Conservation (phyloP, 2,113 vertebrate species). For the Otocyon megalotis region DNA sequence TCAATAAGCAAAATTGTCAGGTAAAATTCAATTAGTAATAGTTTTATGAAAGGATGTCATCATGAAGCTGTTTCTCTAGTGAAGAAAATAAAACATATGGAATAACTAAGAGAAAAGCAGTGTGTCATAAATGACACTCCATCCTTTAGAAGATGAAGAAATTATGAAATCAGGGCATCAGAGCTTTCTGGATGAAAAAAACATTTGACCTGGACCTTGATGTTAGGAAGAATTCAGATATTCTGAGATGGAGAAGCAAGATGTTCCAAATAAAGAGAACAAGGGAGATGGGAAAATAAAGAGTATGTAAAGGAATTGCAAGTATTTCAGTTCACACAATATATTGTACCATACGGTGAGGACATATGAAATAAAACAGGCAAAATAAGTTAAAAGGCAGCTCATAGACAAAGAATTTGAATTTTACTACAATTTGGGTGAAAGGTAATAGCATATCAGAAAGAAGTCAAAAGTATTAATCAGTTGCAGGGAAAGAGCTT, state of each 20-base stretch:
- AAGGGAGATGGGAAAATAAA: neutral
- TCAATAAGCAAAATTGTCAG: neutral
- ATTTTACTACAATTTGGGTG: neutral
- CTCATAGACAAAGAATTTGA: neutral
- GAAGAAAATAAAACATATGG: neutral
- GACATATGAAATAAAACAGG: neutral
- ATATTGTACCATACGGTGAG: neutral
- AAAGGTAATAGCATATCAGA: neutral
- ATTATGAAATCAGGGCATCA: neutral
- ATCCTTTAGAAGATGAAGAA: neutral
- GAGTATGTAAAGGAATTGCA: neutral
- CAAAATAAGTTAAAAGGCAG: neutral
- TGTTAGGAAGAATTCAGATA: neutral
- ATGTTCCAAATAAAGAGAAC: neutral
- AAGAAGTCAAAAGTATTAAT: neutral
- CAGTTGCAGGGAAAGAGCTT: neutral
- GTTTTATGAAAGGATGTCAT: neutral
- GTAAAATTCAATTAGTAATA: neutral
- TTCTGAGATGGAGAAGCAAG: neutral
- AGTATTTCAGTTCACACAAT: neutral
- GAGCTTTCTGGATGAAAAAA: neutral
- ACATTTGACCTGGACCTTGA: neutral
- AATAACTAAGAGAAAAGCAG: neutral
- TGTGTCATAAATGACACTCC: neutral
- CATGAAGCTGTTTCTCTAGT: conserved; percentile 9